Conservation (phyloP, 2,888 invertebrate species). For the Oxytorus armatus region DNA sequence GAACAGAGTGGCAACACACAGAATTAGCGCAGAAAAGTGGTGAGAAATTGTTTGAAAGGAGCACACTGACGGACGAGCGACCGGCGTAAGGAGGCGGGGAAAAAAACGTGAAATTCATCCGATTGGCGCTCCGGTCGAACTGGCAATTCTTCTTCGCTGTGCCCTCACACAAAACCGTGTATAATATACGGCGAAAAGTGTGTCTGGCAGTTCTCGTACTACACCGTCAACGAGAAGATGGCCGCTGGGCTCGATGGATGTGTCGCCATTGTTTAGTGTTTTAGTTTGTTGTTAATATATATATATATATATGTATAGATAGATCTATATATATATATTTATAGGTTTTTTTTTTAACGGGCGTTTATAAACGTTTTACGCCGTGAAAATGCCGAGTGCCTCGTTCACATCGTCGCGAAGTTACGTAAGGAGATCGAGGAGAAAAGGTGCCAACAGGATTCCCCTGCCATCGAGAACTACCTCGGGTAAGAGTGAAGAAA, state of each 20-base stretch:
- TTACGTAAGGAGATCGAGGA: constrained; percentile 95
- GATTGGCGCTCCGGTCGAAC: constrained; percentile 71
- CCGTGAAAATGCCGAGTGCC: constrained; percentile 95
- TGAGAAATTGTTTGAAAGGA: constrained; percentile 24
- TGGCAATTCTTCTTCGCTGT: constrained; percentile 64
- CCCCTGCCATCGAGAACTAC: constrained; percentile 92
- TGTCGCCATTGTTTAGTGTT: constrained; percentile 92
- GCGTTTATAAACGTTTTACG: constrained; percentile 60
- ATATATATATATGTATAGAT: constrained; percentile 33
- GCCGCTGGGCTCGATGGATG: constrained; percentile 92
- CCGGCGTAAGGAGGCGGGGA: not conserved
- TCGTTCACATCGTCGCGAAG: constrained; percentile 97
- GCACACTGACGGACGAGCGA: not conserved
- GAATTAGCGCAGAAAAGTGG: constrained; percentile 2
- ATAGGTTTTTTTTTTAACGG: constrained; percentile 78
- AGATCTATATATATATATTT: constrained; percentile 79
- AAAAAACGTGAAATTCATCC: constrained; percentile 68
- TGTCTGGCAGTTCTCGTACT: constrained; percentile 69
- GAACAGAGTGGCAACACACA: not conserved
- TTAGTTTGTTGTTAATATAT: constrained; percentile 78
- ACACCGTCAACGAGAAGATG: constrained; percentile 91
- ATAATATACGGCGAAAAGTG: constrained; percentile 30
- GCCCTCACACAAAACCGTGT: constrained; percentile 9
- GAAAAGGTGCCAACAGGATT: constrained; percentile 95
- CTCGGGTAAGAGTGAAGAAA: constrained; percentile 87